phyloP scores from a whole-genome alignment of 2,797 vertebrate genomes.

The Chiloscyllium punctatum region DNA sequence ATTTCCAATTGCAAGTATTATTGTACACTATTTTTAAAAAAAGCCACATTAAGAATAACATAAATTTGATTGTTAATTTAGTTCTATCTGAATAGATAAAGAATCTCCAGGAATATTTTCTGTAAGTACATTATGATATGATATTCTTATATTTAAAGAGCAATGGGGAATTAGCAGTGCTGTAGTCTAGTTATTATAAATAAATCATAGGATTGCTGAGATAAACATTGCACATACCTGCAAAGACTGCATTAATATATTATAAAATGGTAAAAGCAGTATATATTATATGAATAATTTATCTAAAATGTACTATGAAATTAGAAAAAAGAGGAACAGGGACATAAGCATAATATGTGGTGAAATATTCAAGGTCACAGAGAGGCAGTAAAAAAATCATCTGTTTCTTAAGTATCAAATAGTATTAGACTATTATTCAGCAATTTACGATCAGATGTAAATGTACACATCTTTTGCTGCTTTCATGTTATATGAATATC shows the following conservation, averaged over 20 bases:
- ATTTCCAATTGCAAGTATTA: background rate
- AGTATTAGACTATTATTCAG: background rate
- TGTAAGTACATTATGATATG: background rate
- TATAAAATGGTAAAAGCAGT: conserved; percentile 37
- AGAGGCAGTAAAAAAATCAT: background rate
- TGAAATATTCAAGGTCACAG: conserved; percentile 31
- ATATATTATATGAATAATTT: conserved; percentile 38
- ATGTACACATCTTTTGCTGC: background rate
- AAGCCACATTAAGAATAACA: background rate
- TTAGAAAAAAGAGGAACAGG: conserved; percentile 6
- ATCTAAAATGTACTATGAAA: conserved; percentile 26
- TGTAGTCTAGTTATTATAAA: conserved; percentile 34
- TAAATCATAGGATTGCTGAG: conserved; percentile 35
- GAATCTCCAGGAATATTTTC: background rate
- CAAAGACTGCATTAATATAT: conserved; percentile 37
- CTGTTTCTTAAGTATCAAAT: background rate
- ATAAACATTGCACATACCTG: conserved; percentile 36
- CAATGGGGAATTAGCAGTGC: conserved; percentile 34
- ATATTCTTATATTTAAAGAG: conserved; percentile 35
- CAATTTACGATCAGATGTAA: conserved; percentile 14
- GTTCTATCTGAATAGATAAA: background rate
- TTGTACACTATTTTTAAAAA: background rate
- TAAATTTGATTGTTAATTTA: background rate
- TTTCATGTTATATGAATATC: conserved; percentile 9
- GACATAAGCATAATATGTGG: conserved; percentile 17